Base-by-base conservation (phyloP, 53 echinoderm and acorn worm genomes). In the Patiria pectinifera region DNA sequence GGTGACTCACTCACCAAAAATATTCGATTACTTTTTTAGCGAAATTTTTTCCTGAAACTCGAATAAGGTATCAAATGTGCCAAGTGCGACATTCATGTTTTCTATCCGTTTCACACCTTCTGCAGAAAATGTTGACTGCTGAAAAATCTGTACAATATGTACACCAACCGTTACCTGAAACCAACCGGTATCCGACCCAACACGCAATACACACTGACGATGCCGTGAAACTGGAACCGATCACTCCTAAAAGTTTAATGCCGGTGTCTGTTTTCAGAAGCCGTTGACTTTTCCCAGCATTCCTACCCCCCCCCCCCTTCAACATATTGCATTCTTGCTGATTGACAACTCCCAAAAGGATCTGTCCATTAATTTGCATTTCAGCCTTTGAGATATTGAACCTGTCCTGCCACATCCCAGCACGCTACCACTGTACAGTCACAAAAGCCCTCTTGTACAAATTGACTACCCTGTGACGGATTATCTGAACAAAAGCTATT, bases 321-420 rank as follows among this genome's bases (percentile, higher is more conserved):
- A 3, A 76, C 11, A 9, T 24, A 76, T 76, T n/a, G 26, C 76
- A 76, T 76, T 26, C 11, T 6, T 76, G 76, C 11, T 2, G 76
- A 76, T 35, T 76, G 76, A 76, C 76, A 76, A 9, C 76, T 76
- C 43, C 76, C 76, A 76, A 26, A 35, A n/a, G 76, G 66, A 66
- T 14, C 15, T 4, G 53, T 53, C 53, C 8, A 53, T 5, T 53
- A 53, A 53, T 53, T 53, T 53, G 53, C 53, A 53, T 53, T 53
- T 35, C 35, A 35, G 35, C 35, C 53, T 53, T 53, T 53, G 53
- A 53, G 53, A 53, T 53, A 53, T 53, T 2, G 53, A 53, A 53
- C 8, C 53, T 53, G 8, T 8, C 53, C 35, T 35, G 35, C 35
- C 35, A 35, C 35, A 35, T 35, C 35, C 35, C 0, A 35, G 35